Evolutionary conservation across 2,113 vertebrate genomes (phyloP).

Genomic region (Hiodon tergisus): DNA sequence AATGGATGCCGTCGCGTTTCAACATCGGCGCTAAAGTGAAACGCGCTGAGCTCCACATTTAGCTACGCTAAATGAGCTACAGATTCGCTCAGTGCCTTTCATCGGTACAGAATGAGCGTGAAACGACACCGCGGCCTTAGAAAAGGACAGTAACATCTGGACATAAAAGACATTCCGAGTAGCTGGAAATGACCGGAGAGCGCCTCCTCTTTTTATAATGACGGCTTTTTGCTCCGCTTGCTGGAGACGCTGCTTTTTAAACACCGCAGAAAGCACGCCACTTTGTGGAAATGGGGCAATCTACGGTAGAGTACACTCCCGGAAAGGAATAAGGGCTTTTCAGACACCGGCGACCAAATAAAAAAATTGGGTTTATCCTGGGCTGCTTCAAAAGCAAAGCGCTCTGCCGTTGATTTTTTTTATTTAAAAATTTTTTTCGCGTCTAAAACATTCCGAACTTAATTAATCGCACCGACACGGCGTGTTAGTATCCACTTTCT

Average conservation of each 20-base stretch:
- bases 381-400: too few relatives aligned
- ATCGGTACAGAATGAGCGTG: constrained; percentile 38
- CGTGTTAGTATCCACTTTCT: too few relatives aligned
- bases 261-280: constrained; percentile 58
- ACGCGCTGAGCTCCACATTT: constrained; percentile 30
- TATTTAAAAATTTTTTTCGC: too few relatives aligned
- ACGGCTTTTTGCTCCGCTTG: constrained; percentile 58
- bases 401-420: too few relatives aligned
- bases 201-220: constrained; percentile 56
- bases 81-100: constrained; percentile 26
- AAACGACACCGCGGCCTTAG: not conserved
- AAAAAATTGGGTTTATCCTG: too few relatives aligned
- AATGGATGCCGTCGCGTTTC: too few relatives aligned
- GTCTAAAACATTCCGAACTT: too few relatives aligned
- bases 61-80: too few relatives aligned
- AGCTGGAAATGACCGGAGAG: constrained; percentile 27
- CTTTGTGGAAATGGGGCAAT: constrained; percentile 66
- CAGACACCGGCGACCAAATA: constrained; percentile 24
- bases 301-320: constrained; percentile 54
- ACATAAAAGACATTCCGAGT: not conserved
- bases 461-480: too few relatives aligned
- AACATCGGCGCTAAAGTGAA: constrained; percentile 36
- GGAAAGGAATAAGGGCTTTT: constrained; percentile 58
- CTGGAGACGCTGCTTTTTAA: constrained; percentile 58
- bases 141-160: not conserved